Percentiles rank a stretch among this genome's conserved stretches.
phyloP scores from a whole-genome alignment of 2,888 invertebrate species.

The Pristionchus fissidentatus region DNA sequence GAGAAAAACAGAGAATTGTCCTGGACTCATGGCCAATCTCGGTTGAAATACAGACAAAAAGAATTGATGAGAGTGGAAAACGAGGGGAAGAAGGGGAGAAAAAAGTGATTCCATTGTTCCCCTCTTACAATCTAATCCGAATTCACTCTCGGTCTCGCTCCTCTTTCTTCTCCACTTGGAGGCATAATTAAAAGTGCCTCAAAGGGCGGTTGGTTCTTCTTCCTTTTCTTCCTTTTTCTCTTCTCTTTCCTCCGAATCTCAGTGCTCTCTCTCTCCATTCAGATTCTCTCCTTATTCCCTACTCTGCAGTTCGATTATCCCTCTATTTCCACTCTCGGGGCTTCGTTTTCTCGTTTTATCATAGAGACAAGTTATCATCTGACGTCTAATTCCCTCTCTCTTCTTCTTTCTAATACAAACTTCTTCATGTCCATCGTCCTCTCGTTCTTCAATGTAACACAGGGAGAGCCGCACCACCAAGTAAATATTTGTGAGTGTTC shows the following conservation, averaged over 20 bases:
- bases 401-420: conserved; percentile 11
- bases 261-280: neutral
- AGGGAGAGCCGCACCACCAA: neutral
- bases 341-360: conserved; percentile 8
- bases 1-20: conserved; percentile 35
- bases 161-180: conserved; percentile 12
- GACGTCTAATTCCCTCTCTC: conserved; percentile 2
- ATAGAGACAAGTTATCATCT: conserved; percentile 8
- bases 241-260: neutral
- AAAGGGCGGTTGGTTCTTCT: neutral
- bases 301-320: conserved; percentile 17
- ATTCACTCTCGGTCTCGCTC: neutral
- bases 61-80: neutral
- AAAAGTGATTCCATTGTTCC: neutral
- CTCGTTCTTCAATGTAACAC: conserved; percentile 17
- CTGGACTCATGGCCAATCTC: neutral
- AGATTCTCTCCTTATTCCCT: neutral
- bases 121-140: conserved; percentile 11
- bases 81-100: neutral
- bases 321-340: neutral
- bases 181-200: conserved; percentile 39
- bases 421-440: neutral
- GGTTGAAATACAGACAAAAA: neutral
- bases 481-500: neutral
- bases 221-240: neutral